Evolutionary conservation across 2,797 vertebrate genomes (phyloP), one percentile per base, ranked within the genome.

Genomic region (Phrynocephalus vlangalii): DNA sequence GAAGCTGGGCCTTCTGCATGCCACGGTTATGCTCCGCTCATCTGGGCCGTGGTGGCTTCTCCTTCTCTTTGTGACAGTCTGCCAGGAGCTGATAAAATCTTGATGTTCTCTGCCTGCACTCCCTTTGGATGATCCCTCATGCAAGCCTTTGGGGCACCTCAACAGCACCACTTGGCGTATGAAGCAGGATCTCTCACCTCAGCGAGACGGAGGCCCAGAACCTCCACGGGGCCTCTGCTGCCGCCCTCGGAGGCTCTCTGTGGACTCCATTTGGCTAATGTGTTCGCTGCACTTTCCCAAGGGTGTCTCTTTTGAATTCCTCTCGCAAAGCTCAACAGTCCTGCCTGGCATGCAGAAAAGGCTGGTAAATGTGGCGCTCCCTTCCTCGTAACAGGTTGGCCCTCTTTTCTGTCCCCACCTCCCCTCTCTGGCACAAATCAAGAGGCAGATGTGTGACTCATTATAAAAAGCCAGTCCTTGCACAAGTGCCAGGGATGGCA

Each of bases 371-470:
- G 22, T 0, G 6, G 24, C 52, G n/a, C 85, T 56, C 52, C 82
- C 83, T 87, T 85, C 80, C 85, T 88, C 86, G 8, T 86, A 24
- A 84, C 90, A 78, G 72, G 75, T 91, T 15, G 84, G 13, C 82
- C 77, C 86, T 91, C 2, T 38, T 79, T 24, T 63, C 52, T n/a
- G 8, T 60, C 38, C 38, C 38, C 38, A 44, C 38, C 38, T 30
- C 30, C 13, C 7, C 92, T 83, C 90, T 78, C 78, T 94, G 93
- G 88, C 91, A 79, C 81, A 15, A 13, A 0, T 82, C 70, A 50
- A 26, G 84, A 89, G 87, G 82, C 86, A 94, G 94, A 86, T 91
- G 91, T 88, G 92, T 88, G 92, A 90, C 88, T 86, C 79, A 33
- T 77, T 87, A 90, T 68, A 0, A 1, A 16, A 90, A 86, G 60